A percentile compares a stretch with the other conserved stretches of the same genome.
These are phyloP conservation scores for Cantharis lateralis DNA, from an alignment of 2,888 invertebrate species.

Conservation along the genomic window DNA sequence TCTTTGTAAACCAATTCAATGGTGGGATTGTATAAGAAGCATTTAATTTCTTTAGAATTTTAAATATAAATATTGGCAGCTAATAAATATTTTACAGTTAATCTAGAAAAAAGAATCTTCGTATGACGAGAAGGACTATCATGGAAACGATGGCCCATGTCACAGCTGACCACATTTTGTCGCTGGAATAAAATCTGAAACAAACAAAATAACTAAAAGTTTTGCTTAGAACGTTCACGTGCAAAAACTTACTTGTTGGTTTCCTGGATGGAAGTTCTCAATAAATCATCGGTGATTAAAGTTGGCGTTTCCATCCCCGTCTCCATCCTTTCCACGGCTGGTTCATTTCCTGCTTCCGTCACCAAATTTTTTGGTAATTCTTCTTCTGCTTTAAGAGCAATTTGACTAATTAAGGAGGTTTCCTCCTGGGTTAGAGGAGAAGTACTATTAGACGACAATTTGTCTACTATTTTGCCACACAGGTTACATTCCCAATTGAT, in stretches of 20 bases:
- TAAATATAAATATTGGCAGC: not conserved
- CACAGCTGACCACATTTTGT: slow-evolving; percentile 58
- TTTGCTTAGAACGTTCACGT: not conserved
- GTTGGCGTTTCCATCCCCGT: slow-evolving; percentile 32
- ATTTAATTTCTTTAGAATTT: not conserved
- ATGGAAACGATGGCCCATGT: slow-evolving; percentile 56
- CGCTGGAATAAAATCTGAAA: slow-evolving; percentile 48
- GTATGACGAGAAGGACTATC: slow-evolving; percentile 56
- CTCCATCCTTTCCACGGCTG: slow-evolving; percentile 36
- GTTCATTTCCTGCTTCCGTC: slow-evolving; percentile 35
- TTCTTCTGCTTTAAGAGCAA: slow-evolving; percentile 59
- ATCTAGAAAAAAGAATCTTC: slow-evolving; percentile 57
- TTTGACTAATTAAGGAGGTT: slow-evolving; percentile 59
- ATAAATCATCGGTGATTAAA: slow-evolving; percentile 32
- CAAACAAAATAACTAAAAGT: not conserved
- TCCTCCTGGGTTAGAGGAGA: slow-evolving; percentile 60
- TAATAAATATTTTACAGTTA: not conserved
- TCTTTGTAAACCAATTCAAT: not conserved
- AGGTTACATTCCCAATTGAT: slow-evolving; percentile 65
- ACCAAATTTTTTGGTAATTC: slow-evolving; percentile 45
- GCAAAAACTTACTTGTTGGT: slow-evolving; percentile 47
- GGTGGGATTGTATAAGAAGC: not conserved
- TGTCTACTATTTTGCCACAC: slow-evolving; percentile 65
- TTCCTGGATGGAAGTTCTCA: slow-evolving; percentile 48
- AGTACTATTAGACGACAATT: slow-evolving; percentile 54